phyloP scores from a whole-genome alignment of 2,113 vertebrate genomes.

The Rissa tridactyla region DNA sequence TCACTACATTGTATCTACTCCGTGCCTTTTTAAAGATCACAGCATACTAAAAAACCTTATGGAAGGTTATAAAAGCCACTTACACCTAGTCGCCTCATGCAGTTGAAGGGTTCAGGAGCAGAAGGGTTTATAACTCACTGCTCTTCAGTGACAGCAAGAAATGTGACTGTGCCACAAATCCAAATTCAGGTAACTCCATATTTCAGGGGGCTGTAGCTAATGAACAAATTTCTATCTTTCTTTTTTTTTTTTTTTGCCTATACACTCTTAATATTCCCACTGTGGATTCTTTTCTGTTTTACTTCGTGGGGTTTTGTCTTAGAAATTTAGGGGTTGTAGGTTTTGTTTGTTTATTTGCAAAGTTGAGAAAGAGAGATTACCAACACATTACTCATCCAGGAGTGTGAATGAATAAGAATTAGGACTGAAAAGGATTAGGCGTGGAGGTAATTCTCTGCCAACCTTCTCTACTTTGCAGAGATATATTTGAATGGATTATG shows the following conservation, averaged over 20 bases:
- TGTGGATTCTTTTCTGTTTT: not conserved
- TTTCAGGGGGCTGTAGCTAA: not conserved
- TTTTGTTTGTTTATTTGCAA: not conserved
- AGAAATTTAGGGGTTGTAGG: not conserved
- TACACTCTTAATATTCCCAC: not conserved
- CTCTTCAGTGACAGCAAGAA: not conserved
- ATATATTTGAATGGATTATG: not conserved
- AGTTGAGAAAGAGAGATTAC: not conserved
- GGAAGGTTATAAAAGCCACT: not conserved
- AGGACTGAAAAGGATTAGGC: not conserved
- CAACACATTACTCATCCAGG: not conserved
- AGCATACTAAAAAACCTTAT: not conserved
- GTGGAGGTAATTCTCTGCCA: not conserved
- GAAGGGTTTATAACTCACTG: not conserved
- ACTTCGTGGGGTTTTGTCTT: not conserved
- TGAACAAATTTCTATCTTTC: not conserved
- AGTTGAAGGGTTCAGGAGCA: not conserved
- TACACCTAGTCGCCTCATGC: not conserved
- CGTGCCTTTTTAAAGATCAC: slow-evolving; percentile 5
- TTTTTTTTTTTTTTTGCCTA: too few relatives aligned
- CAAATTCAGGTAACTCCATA: not conserved
- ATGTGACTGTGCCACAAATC: not conserved
- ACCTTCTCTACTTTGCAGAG: not conserved
- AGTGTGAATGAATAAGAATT: not conserved
- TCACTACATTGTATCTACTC: not conserved